A percentile compares a stretch with the other conserved stretches of the same genome.
These are phyloP conservation scores for Atta colombica DNA, from an alignment of 1,140 invertebrate species.

Conservation along the genomic window DNA sequence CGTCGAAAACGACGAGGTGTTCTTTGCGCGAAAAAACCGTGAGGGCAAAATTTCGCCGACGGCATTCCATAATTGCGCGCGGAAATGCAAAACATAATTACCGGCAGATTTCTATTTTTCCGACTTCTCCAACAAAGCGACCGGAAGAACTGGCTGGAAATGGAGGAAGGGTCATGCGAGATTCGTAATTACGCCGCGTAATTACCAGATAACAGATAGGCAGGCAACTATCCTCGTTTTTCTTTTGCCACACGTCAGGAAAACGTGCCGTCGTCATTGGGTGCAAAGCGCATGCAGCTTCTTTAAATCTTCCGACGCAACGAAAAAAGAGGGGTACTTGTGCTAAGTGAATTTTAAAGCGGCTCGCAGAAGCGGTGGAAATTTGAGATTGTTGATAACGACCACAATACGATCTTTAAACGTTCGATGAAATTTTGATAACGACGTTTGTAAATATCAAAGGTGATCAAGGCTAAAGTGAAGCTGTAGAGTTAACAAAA, in stretches of 20 bases:
- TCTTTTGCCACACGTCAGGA: conserved; percentile 38
- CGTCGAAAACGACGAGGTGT: neutral
- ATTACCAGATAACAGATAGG: conserved; percentile 72
- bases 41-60: neutral
- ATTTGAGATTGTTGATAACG: conserved; percentile 5
- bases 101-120: conserved; percentile 63
- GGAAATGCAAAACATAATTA: conserved; percentile 60
- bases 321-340: conserved; percentile 18
- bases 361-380: neutral
- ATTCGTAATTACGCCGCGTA: conserved; percentile 72
- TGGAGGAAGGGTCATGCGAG: conserved; percentile 30
- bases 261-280: conserved; percentile 16
- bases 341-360: conserved; percentile 56
- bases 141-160: neutral
- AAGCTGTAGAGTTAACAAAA: neutral
- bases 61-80: conserved; percentile 33
- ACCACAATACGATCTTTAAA: conserved; percentile 15
- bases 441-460: too few species aligned
- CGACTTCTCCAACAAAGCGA: neutral
- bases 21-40: conserved; percentile 21
- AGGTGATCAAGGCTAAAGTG: neutral
- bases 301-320: conserved; percentile 41
- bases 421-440: conserved; percentile 14
- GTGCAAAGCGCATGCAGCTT: conserved; percentile 43
- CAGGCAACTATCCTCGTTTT: conserved; percentile 27